These are phyloP conservation scores for Cataglyphis livida DNA, from an alignment of 2,888 invertebrate genomes.

Conservation along the genomic window DNA sequence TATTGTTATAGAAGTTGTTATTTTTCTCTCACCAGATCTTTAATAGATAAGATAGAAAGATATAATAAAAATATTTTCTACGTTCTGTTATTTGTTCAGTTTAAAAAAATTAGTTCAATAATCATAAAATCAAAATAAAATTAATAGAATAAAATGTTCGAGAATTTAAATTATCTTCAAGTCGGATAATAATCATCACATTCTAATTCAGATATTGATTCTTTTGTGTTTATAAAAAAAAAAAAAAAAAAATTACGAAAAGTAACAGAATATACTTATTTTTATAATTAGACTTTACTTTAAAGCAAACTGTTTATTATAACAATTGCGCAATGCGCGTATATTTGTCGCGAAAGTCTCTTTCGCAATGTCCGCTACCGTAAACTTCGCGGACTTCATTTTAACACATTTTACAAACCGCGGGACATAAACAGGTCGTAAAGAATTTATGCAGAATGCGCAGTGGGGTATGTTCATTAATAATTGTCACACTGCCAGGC, in stretches of 20 bases:
- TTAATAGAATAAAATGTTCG: neutral
- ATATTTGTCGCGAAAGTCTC: neutral
- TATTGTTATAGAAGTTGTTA: neutral
- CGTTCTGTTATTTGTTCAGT: neutral
- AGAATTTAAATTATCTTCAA: neutral
- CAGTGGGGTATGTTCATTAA: slow-evolving; percentile 57
- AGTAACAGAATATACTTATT: neutral
- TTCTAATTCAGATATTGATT: neutral
- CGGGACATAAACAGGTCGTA: slow-evolving; percentile 22
- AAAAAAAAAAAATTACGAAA: neutral
- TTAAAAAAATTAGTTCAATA: neutral
- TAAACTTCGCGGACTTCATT: slow-evolving; percentile 1
- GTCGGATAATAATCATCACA: neutral
- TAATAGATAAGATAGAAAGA: neutral
- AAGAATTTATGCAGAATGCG: slow-evolving; percentile 37
- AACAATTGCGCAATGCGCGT: neutral
- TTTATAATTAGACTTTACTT: neutral
- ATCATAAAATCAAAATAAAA: neutral
- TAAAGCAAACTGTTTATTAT: neutral
- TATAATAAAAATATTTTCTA: neutral
- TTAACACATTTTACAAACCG: slow-evolving; percentile 23
- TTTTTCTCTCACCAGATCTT: neutral
- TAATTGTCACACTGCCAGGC: slow-evolving; percentile 66
- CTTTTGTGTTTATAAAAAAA: neutral
- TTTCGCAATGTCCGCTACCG: neutral